Conservation (phyloP, 2,113 vertebrate species). For the Trichechus manatus region DNA sequence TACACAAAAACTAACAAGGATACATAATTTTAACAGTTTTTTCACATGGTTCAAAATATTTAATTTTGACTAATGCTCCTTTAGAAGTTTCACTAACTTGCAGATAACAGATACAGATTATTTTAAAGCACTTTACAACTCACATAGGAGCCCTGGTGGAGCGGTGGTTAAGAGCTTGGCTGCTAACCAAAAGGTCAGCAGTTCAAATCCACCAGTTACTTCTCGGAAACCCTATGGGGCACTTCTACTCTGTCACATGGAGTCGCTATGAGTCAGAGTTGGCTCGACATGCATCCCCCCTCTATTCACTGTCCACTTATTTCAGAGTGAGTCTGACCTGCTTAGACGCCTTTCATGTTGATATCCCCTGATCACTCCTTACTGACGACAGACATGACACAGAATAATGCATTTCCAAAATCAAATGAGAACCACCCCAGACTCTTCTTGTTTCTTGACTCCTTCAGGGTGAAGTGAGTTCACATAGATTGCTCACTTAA, state of each 20-base stretch:
- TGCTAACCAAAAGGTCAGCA: neutral
- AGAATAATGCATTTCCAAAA: neutral
- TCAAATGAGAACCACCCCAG: neutral
- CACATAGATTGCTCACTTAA: neutral
- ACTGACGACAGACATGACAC: neutral
- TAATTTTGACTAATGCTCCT: neutral
- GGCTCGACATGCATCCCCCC: rapidly evolving
- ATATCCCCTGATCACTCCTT: neutral
- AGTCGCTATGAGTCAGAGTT: neutral
- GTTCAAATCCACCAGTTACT: neutral
- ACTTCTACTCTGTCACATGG: neutral
- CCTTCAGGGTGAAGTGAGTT: neutral
- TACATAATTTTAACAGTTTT: neutral
- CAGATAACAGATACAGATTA: neutral
- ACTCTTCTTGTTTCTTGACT: neutral
- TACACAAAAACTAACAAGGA: neutral
- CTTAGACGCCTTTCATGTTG: neutral
- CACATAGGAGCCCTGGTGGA: neutral
- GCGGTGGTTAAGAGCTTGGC: neutral
- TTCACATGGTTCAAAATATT: neutral
- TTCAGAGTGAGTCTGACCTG: neutral
- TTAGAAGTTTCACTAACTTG: neutral
- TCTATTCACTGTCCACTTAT: neutral
- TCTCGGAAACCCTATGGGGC: neutral
- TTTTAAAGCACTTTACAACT: neutral